phyloP scores from a whole-genome alignment of 53 echinoderm and acorn worm genomes.

The Apostichopus leukothele region DNA sequence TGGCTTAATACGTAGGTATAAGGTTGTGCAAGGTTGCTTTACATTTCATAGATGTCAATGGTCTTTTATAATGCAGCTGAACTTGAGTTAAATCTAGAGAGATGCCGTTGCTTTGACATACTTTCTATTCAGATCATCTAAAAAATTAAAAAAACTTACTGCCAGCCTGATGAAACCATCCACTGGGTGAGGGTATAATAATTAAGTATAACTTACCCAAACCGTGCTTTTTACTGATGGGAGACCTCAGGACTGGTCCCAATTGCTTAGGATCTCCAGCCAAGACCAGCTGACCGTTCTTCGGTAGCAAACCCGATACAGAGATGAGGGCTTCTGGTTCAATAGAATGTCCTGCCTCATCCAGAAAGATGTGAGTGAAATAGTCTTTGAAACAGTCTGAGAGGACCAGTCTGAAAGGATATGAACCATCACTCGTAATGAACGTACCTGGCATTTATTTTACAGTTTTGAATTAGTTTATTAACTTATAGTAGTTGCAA shows the following conservation, averaged over 20 bases:
- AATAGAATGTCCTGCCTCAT: slow-evolving; percentile 94
- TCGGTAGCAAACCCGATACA: slow-evolving; percentile 68
- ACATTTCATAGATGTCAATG: too few species aligned
- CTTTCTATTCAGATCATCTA: too few species aligned
- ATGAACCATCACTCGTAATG: too few species aligned
- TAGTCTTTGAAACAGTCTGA: slow-evolving; percentile 65
- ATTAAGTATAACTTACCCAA: slow-evolving; percentile 60
- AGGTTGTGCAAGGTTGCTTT: too few species aligned
- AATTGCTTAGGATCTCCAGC: slow-evolving; percentile 98
- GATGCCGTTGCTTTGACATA: too few species aligned
- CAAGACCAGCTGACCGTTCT: slow-evolving; percentile 86
- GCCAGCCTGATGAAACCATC: not conserved
- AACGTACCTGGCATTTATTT: too few species aligned
- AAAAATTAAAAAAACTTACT: too few species aligned
- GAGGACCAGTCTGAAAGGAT: slow-evolving; percentile 61
- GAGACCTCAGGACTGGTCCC: slow-evolving; percentile 90
- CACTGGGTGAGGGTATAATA: not conserved
- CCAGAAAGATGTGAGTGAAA: slow-evolving; percentile 97
- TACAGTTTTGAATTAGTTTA: too few species aligned
- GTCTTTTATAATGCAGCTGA: too few species aligned
- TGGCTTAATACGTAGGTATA: too few species aligned
- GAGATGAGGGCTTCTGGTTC: slow-evolving; percentile 94
- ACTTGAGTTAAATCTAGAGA: too few species aligned
- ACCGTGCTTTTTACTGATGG: slow-evolving; percentile 74
- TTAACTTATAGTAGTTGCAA: too few species aligned